A percentile compares a stretch with the other conserved stretches of the same genome.
Conservation (phyloP, 2,888 invertebrate genomes). For the Caenorhabditis uteleia region DNA sequence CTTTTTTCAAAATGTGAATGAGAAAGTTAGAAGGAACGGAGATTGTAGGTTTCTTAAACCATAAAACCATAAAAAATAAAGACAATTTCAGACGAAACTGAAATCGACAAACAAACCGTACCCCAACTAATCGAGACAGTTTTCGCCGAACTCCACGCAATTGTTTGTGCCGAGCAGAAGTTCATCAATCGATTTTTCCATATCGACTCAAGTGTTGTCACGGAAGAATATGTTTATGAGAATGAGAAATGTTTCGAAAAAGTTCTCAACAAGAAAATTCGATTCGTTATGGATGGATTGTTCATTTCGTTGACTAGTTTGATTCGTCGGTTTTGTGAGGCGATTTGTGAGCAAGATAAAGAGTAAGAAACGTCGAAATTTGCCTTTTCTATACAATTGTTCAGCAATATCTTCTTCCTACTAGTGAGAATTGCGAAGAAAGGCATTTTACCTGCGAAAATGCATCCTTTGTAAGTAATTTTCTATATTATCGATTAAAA, state of each 20-base stretch:
- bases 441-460: constrained; percentile 75
- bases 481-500: too few species aligned
- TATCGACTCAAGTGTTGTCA: constrained; percentile 74
- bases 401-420: constrained; percentile 89
- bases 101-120: constrained; percentile 27
- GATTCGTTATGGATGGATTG: constrained; percentile 82
- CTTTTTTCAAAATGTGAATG: constrained; percentile 43
- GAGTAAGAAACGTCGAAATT: constrained; percentile 10
- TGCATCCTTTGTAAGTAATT: too few species aligned
- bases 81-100: constrained; percentile 19
- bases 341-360: constrained; percentile 75
- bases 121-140: constrained; percentile 81
- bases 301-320: constrained; percentile 88
- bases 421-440: constrained; percentile 91
- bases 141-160: constrained; percentile 85
- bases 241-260: constrained; percentile 53
- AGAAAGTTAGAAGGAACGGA: constrained; percentile 37
- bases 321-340: constrained; percentile 83
- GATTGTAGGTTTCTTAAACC: constrained; percentile 10
- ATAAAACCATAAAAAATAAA: too few species aligned
- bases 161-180: constrained; percentile 90
- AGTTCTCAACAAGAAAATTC: constrained; percentile 72
- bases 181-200: constrained; percentile 92
- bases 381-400: constrained; percentile 12
- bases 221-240: too few species aligned